Base-by-base conservation (phyloP, 2,888 invertebrate species). In the Phragmatobia fuliginosa region DNA sequence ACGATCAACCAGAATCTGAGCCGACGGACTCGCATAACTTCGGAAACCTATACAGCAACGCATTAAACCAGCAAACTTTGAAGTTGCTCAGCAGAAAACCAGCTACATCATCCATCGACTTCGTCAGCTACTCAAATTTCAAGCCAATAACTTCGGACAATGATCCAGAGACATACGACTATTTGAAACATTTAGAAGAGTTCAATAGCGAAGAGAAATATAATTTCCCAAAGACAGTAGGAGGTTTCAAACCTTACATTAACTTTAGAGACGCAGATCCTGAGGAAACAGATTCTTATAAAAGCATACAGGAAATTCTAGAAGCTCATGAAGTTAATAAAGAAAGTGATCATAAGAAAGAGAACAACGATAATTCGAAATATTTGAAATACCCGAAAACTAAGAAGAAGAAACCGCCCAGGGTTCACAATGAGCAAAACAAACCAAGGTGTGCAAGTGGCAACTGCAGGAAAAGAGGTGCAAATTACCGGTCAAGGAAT, bases 161-260 rank as follows among this genome's bases (percentile, higher is more conserved):
- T 25, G 92, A 94, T 33, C 92, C 93, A n/a, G 91, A 92, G 33
- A 92, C 91, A 0, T 94, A 93, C 70, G 90, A 87, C 60, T 93
- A 93, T 73, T 84, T 92, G 8, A 92, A 93, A 74, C 88, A 90
- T 66, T 77, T 94, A 21, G 93, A 94, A 71, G 83, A 89, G 36
- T 77, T 84, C 6, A 85, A 81, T 31, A 86, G 85, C 36, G 83
- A 88, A 56, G 86, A 89, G 63, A 90, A 87, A 32, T 74, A 80
- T 1, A 84, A 84, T 0, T 75, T 83, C 21, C 81, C 86, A 0
- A 80, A 85, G 64, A 74, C 79, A 1, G 60, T 81, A 3, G 85
- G 83, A 18, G 86, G 85, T 3, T 90, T 87, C 63, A 89, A 87
- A 63, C 90, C 90, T 36, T 90, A 83, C 58, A 21, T 81, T 14